A percentile compares a stretch with the other conserved stretches of the same genome.
Conservation (phyloP, 1,140 invertebrate genomes). For the Drosophila jambulina region DNA sequence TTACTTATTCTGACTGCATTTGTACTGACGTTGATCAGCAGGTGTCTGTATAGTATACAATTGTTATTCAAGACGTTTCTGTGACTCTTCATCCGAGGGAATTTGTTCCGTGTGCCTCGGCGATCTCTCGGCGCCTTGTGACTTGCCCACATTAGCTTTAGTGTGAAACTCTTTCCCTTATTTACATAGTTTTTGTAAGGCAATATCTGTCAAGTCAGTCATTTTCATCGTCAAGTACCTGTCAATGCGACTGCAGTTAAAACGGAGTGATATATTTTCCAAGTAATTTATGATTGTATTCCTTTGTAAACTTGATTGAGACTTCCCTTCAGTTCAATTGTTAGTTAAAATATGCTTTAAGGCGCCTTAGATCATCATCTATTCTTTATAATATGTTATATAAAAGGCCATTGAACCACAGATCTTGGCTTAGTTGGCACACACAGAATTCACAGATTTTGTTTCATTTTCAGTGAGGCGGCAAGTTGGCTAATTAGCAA, state of each 20-base stretch:
- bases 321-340: no score
- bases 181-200: conserved; percentile 7
- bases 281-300: background rate
- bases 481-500: conserved; percentile 36
- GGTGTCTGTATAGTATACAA: conserved; percentile 11
- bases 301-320: background rate
- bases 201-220: conserved; percentile 12
- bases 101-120: conserved; percentile 34
- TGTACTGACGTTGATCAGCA: conserved; percentile 48
- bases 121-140: conserved; percentile 41
- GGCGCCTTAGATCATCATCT: background rate
- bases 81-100: conserved; percentile 26
- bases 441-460: conserved; percentile 29
- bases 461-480: conserved; percentile 57
- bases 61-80: conserved; percentile 72
- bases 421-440: conserved; percentile 14
- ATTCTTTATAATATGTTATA: no score
- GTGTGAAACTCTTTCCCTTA: conserved; percentile 9
- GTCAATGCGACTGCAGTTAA: conserved; percentile 9
- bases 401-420: conserved; percentile 56
- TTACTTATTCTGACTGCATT: conserved; percentile 70
- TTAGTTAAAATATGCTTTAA: background rate
- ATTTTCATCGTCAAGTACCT: background rate
- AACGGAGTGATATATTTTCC: background rate
- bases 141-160: conserved; percentile 9